Evolutionary conservation across 1,140 invertebrate genomes (phyloP).

Genomic region (Sminthurides bifidus): DNA sequence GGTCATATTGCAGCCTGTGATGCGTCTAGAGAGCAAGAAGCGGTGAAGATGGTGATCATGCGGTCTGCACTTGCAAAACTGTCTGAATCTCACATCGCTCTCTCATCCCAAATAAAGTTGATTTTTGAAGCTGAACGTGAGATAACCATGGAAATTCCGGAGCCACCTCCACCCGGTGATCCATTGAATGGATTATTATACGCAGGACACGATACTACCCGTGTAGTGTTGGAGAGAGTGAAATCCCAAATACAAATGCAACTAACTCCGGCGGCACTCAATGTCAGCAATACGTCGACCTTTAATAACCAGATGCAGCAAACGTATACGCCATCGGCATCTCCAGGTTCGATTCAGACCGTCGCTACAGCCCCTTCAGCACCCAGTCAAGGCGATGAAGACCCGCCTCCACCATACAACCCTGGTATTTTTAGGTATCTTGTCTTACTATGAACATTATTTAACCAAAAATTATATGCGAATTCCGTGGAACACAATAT

Average conservation of each 20-base stretch:
- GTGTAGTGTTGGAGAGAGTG: constrained; percentile 36
- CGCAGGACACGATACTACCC: constrained; percentile 36
- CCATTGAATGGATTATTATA: constrained; percentile 20
- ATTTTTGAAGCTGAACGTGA: constrained; percentile 43
- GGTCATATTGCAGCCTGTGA: constrained; percentile 39
- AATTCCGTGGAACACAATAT: background rate
- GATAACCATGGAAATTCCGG: constrained; percentile 41
- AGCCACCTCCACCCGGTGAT: constrained; percentile 38
- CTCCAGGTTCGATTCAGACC: constrained; percentile 13
- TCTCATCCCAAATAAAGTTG: constrained; percentile 40
- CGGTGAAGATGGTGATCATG: constrained; percentile 43
- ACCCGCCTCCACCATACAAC: constrained; percentile 31
- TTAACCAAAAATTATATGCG: background rate
- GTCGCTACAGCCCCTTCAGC: constrained; percentile 5
- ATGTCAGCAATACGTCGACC: background rate
- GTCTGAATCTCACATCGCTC: constrained; percentile 41
- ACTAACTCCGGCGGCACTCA: background rate
- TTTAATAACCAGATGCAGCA: background rate
- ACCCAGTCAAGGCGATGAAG: background rate
- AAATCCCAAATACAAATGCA: constrained; percentile 34
- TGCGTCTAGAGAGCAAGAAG: constrained; percentile 43
- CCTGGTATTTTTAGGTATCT: constrained; percentile 22
- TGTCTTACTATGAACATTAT: background rate
- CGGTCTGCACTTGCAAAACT: constrained; percentile 43
- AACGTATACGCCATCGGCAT: constrained; percentile 18